phyloP scores from a whole-genome alignment of 2,113 vertebrate species.

The Ahaetulla prasina region DNA sequence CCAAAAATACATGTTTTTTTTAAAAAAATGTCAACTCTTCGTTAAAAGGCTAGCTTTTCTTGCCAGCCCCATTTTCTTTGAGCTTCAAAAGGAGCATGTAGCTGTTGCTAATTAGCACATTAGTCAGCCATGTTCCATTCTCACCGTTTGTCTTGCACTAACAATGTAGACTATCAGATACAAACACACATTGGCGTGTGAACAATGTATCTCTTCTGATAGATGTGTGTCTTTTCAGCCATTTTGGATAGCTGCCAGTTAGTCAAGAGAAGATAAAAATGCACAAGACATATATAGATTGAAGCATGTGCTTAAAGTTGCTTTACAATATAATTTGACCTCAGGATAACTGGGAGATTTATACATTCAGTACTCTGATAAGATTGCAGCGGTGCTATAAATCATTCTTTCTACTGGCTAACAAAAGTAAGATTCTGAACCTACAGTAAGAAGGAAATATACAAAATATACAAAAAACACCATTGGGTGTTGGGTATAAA shows the following conservation, averaged over 20 bases:
- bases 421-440: neutral
- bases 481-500: neutral
- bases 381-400: constrained; percentile 22
- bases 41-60: neutral
- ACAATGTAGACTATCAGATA: neutral
- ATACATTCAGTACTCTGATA: constrained; percentile 27
- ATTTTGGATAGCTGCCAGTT: neutral
- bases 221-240: neutral
- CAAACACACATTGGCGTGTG: neutral
- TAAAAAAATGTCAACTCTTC: neutral
- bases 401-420: neutral
- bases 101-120: neutral
- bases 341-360: constrained; percentile 40
- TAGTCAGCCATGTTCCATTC: neutral
- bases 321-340: constrained; percentile 28
- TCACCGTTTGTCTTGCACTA: constrained; percentile 6
- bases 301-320: constrained; percentile 16
- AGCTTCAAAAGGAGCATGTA: neutral
- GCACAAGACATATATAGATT: constrained; percentile 3
- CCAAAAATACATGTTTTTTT: neutral
- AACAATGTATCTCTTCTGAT: neutral
- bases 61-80: neutral
- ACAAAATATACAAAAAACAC: constrained; percentile 3
- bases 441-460: neutral
- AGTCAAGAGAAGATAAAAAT: constrained; percentile 6